Evolutionary conservation across 1,140 invertebrate species (phyloP).

Genomic region (Ceratina australensis): DNA sequence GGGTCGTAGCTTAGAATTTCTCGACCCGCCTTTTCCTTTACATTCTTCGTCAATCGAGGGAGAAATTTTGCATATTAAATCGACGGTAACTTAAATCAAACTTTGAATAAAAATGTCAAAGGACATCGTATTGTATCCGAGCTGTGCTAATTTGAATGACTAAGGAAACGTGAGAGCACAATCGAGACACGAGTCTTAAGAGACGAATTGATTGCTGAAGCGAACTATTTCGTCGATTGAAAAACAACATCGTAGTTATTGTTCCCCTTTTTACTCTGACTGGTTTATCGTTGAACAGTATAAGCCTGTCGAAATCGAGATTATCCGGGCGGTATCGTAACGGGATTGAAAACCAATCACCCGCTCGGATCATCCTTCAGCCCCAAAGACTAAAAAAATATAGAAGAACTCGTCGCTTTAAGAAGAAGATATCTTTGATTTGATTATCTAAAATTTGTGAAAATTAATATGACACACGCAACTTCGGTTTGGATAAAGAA

Average conservation of each 20-base stretch:
- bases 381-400: not conserved
- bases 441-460: too few species aligned
- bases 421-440: not conserved
- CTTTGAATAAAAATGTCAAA: too few species aligned
- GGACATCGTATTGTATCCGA: too few species aligned
- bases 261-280: not conserved
- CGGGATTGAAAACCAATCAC: conserved; percentile 36
- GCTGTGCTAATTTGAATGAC: too few species aligned
- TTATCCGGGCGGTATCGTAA: conserved; percentile 22
- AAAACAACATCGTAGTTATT: conserved; percentile 10
- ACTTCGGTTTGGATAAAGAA: too few species aligned
- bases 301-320: conserved; percentile 50
- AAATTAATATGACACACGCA: too few species aligned
- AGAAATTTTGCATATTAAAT: not conserved
- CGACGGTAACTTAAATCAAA: too few species aligned
- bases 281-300: conserved; percentile 29
- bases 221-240: conserved; percentile 25
- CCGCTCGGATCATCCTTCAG: conserved; percentile 24
- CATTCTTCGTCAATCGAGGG: not conserved
- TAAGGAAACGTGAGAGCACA: not conserved
- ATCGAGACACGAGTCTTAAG: conserved; percentile 39
- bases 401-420: too few species aligned
- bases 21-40: too few species aligned
- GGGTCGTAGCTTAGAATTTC: conserved; percentile 7
- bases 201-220: conserved; percentile 21